Evolutionary conservation across 2,797 vertebrate species (phyloP), one percentile per base, ranked within the genome.

Genomic region (Hapalemur alaotrensis): DNA sequence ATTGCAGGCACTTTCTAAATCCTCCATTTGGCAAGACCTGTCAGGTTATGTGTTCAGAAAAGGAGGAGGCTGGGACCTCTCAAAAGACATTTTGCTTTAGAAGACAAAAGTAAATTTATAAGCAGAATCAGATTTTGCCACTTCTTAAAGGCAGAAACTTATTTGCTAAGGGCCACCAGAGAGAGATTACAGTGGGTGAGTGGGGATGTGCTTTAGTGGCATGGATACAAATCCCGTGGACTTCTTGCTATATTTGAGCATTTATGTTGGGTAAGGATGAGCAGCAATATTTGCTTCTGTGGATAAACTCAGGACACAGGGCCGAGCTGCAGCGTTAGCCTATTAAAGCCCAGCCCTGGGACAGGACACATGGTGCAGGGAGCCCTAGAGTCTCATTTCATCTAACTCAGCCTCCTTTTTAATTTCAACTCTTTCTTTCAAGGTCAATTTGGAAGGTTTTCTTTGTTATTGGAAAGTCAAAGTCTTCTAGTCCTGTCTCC

Each of bases 201-300:
- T 41, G 48, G n/a, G 59, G 70, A 28, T 35, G 20, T 38, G 54
- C 22, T 7, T 57, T n/a, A 63, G 20, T 13, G 87, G 78, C 48
- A 41, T 10, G 61, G 67, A 72, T 65, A 61, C 61, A 92, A 67
- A 69, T 76, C 54, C 30, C 52, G 0, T 14, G 63, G 38, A 67
- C 7, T 46, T 70, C 81, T 82, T 43, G 0, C n/a, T 95, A 65
- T 85, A 52, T n/a, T 41, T 54, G 85, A 59, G 4, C 13, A 32
- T 88, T 65, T 52, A 82, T 69, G 73, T 85, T 0, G 80, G 79
- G 59, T 89, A 90, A 91, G 84, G 18, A 75, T 0, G 50, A 97
- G 85, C 8, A 70, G 10, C 59, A 93, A 18, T 76, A 65, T 79
- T 78, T 92, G 18, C 1, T n/a, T 89, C 65, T 38, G n/a, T 2